phyloP scores from a whole-genome alignment of 2,888 invertebrate species.

The Ptychoptera albimana region DNA sequence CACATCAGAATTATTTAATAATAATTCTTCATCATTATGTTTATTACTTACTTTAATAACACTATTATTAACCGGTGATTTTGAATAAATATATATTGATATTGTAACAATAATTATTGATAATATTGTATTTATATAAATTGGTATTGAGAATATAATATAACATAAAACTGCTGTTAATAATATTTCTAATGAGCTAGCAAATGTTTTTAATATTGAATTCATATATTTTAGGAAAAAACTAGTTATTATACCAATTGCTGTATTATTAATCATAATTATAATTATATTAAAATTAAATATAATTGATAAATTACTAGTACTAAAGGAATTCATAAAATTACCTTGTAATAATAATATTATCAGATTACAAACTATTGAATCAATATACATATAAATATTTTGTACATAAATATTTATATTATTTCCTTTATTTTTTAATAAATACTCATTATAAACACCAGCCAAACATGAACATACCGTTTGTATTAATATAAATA shows the following conservation, averaged over 20 bases:
- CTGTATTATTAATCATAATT: slow-evolving; percentile 77
- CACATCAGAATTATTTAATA: too few relatives aligned
- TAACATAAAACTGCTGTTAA: slow-evolving; percentile 82
- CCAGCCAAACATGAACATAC: slow-evolving; percentile 88
- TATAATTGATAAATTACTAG: slow-evolving; percentile 37
- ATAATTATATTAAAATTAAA: slow-evolving; percentile 54
- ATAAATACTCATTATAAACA: slow-evolving; percentile 86
- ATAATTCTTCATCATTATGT: neutral
- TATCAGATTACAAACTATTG: slow-evolving; percentile 76
- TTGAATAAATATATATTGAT: slow-evolving; percentile 75
- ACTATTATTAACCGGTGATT: slow-evolving; percentile 64
- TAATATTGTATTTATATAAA: slow-evolving; percentile 63
- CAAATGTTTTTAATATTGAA: slow-evolving; percentile 90
- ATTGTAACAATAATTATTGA: slow-evolving; percentile 69
- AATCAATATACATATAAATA: slow-evolving; percentile 88
- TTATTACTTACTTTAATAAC: slow-evolving; percentile 14
- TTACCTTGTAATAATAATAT: slow-evolving; percentile 53
- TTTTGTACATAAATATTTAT: slow-evolving; percentile 88
- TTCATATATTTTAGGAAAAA: slow-evolving; percentile 86
- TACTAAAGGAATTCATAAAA: slow-evolving; percentile 40
- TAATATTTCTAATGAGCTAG: slow-evolving; percentile 79
- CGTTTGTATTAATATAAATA: slow-evolving; percentile 59
- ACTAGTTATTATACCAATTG: slow-evolving; percentile 84
- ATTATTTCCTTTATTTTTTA: slow-evolving; percentile 70
- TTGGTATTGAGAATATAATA: slow-evolving; percentile 68